Conservation (phyloP, 2,113 vertebrate species). For the Edolisoma coerulescens region DNA sequence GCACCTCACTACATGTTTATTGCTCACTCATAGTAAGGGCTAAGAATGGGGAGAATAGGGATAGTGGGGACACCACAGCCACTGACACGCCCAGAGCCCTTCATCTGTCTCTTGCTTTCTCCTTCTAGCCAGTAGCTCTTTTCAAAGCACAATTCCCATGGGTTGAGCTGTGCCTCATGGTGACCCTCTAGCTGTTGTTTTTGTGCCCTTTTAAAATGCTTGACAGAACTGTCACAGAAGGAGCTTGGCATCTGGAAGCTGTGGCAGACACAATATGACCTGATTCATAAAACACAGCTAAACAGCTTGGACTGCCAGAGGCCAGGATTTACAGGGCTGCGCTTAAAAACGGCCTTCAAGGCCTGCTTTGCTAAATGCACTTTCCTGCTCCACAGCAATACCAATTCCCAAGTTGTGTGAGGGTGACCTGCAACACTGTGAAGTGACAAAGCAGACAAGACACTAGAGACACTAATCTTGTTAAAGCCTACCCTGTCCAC, state of each 20-base stretch:
- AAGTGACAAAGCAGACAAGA: not conserved
- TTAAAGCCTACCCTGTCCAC: not conserved
- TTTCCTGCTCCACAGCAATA: not conserved
- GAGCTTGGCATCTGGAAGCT: slow-evolving; percentile 25
- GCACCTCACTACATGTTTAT: not conserved
- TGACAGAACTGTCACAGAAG: slow-evolving; percentile 27
- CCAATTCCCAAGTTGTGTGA: not conserved
- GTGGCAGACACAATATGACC: not conserved
- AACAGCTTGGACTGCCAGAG: slow-evolving; percentile 37
- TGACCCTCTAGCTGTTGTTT: slow-evolving; percentile 4
- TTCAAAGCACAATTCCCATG: not conserved
- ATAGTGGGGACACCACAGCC: not conserved
- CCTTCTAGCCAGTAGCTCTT: not conserved
- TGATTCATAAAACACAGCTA: slow-evolving; percentile 14
- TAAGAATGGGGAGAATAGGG: not conserved
- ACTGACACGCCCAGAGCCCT: not conserved
- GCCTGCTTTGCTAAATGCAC: not conserved
- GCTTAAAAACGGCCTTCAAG: not conserved
- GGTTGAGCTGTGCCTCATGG: not conserved
- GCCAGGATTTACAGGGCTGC: not conserved
- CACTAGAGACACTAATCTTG: not conserved
- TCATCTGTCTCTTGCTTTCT: not conserved
- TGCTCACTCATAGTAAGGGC: not conserved
- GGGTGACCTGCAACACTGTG: not conserved
- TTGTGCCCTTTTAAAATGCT: not conserved